Evolutionary conservation across 2,797 vertebrate species (phyloP), one percentile per base, ranked within the genome.

Genomic region (Bradypodion pumilum): DNA sequence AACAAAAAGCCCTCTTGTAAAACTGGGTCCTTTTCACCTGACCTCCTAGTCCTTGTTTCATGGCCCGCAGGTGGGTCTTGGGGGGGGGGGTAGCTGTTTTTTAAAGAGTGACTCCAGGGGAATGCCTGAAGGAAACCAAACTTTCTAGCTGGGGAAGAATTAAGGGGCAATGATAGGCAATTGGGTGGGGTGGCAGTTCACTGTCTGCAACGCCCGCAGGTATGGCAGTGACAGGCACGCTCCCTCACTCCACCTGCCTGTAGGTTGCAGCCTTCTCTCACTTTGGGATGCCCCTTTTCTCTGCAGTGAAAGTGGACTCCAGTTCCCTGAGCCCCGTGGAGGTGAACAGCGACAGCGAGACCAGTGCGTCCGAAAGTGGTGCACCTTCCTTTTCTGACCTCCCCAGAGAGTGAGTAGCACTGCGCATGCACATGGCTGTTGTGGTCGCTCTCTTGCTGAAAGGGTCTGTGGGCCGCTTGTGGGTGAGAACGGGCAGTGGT

Each of bases 271-370:
- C 76, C 7, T 46, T 13, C 73, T 12, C 86, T 77, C 81, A 87
- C 69, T 49, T 29, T 49, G 15, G 32, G 52, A 4, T 82, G 84
- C 86, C 81, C 82, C 70, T 92, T 92, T 90, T 92, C 35, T 85
- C 91, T 37, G 84, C 94, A 97, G 98, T 98, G 91, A 97, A 97
- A 89, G 96, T 98, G 4, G 98, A 98, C 85, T 97, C 98, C 0
- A 96, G 97, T 35, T 98, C 98, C 0, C 96, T 97, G 89, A 99
- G 97, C 85, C 97, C 98, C 60, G 94, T 98, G 89, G 98, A 98
- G 92, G 97, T 96, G 88, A 97, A 97, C 94, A 98, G 97, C 0
- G 98, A 99, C 94, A 98, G 97, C 0, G 98, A 99, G 59, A 98
- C 99, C 92, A 98, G 97, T 1, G 93, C 97, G 3, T 97, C 96